Conservation (phyloP, 2,888 invertebrate species). For the Acronicta aceris region DNA sequence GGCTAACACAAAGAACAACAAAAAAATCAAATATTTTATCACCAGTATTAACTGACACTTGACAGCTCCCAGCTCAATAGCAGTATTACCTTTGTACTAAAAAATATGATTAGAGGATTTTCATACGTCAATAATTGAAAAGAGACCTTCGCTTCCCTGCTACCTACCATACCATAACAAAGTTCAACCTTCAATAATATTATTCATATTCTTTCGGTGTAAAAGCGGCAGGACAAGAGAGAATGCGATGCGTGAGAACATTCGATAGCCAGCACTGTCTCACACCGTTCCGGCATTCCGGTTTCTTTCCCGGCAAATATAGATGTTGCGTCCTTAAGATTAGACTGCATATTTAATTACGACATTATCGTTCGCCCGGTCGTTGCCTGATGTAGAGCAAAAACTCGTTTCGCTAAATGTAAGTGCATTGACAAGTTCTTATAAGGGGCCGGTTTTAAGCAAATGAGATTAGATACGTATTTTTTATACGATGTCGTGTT, state of each 20-base stretch:
- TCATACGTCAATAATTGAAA: no score
- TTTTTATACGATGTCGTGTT: constrained; percentile 17
- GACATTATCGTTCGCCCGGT: constrained; percentile 49
- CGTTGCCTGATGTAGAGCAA: constrained; percentile 41
- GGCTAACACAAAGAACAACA: no score
- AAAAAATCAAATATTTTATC: no score
- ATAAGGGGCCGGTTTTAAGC: constrained; percentile 17
- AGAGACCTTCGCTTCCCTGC: neutral
- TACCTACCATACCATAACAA: neutral
- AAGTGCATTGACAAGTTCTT: constrained; percentile 41
- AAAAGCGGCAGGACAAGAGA: constrained; percentile 37
- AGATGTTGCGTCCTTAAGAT: constrained; percentile 43
- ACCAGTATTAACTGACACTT: no score
- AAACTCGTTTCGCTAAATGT: constrained; percentile 44
- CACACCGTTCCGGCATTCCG: constrained; percentile 75
- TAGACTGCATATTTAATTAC: constrained; percentile 61
- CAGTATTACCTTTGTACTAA: no score
- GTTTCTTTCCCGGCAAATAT: constrained; percentile 61
- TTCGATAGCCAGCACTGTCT: constrained; percentile 62
- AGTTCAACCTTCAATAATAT: constrained; percentile 24
- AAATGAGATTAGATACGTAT: constrained; percentile 34
- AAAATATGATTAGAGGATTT: no score
- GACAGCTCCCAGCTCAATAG: no score
- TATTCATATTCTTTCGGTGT: constrained; percentile 47
- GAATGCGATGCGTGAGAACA: constrained; percentile 71